These are phyloP conservation scores for Microctonus aethiopoides DNA, from an alignment of 2,888 invertebrate genomes.

Conservation along the genomic window DNA sequence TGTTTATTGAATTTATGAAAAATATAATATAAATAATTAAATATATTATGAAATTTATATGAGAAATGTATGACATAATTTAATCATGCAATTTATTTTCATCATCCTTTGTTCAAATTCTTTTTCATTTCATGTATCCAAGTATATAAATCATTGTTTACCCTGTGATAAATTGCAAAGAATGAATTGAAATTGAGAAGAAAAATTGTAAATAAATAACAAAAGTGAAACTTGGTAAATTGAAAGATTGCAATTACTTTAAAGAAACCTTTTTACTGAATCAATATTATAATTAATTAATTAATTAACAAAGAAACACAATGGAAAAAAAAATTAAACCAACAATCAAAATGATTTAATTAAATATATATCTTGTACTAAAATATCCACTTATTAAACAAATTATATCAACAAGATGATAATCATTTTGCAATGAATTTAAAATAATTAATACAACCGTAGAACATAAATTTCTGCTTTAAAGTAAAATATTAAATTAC, in stretches of 20 bases:
- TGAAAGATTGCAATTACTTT: neutral
- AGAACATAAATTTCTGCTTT: too few relatives aligned
- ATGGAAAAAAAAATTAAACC: neutral
- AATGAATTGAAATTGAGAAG: conserved; percentile 22
- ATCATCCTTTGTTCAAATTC: conserved; percentile 16
- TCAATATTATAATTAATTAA: too few relatives aligned
- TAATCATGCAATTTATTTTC: conserved; percentile 10
- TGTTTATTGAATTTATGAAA: neutral
- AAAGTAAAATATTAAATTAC: too few relatives aligned
- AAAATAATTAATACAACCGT: too few relatives aligned
- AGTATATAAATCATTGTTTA: conserved; percentile 24
- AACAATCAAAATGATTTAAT: too few relatives aligned
- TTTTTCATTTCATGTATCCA: neutral
- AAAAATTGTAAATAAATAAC: neutral
- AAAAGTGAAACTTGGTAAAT: neutral
- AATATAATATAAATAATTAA: neutral
- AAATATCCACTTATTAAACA: too few relatives aligned
- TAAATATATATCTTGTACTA: too few relatives aligned
- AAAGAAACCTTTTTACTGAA: too few relatives aligned
- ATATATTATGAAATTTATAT: neutral
- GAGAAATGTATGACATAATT: neutral
- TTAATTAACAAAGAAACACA: neutral
- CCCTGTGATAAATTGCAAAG: conserved; percentile 17
- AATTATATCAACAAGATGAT: too few relatives aligned
- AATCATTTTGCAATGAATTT: too few relatives aligned